A percentile compares a stretch with the other conserved stretches of the same genome.
These are phyloP conservation scores for Microcebus tavaratra DNA, from an alignment of 2,113 vertebrate species.

Conservation along the genomic window DNA sequence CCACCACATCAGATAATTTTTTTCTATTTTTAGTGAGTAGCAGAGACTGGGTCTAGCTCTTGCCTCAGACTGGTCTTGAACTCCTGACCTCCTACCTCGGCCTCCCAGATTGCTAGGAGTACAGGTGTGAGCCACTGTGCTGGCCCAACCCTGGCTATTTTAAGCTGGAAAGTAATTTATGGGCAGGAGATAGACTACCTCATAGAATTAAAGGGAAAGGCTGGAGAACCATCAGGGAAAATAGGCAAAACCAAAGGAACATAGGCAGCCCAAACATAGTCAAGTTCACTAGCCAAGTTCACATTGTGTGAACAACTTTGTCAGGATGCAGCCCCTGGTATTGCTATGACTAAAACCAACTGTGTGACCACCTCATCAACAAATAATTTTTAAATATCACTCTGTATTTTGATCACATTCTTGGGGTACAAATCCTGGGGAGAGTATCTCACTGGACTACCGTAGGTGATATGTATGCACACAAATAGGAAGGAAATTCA, in stretches of 20 bases:
- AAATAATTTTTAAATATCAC: not conserved
- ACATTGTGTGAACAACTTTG: not conserved
- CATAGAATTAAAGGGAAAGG: not conserved
- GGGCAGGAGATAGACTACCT: not conserved
- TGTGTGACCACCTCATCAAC: not conserved
- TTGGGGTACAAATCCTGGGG: not conserved
- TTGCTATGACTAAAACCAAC: not conserved
- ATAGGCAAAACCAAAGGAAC: not conserved
- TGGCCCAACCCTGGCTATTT: not conserved
- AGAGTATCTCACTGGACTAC: not conserved
- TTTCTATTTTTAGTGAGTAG: no score
- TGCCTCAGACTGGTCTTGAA: no score
- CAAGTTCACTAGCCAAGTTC: not conserved
- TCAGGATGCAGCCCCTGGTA: not conserved
- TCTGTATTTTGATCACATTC: not conserved
- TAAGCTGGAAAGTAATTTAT: not conserved
- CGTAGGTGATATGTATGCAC: not conserved
- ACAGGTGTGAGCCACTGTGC: no score
- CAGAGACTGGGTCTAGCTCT: no score
- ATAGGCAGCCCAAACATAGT: not conserved
- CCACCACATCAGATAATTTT: no score
- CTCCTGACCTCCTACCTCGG: no score
- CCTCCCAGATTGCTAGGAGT: no score
- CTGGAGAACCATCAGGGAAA: not conserved
- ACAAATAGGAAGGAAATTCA: not conserved